Base-by-base conservation (phyloP, 2,888 invertebrate genomes). In the Leptura quadrifasciata region DNA sequence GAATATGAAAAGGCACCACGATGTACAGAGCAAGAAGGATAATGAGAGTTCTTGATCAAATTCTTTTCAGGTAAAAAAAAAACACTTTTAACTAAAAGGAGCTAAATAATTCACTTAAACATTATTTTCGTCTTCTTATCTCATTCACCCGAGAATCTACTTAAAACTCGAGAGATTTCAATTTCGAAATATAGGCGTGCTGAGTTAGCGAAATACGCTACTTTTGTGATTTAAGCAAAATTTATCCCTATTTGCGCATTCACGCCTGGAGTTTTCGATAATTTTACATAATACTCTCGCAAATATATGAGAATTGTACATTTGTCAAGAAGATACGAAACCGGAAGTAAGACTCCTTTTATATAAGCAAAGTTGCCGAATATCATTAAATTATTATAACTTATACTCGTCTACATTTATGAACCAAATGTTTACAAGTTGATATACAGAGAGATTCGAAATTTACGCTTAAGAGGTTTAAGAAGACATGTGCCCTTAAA, bases 131-230 rank as follows among this genome's bases (percentile, higher is more conserved):
- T 35, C 17, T 39, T 20, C 63, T 20, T 63, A 18, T 18, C 63
- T 63, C 39, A 35, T 27, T 35, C 63, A 21, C 18, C 21, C 39
- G 6, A 39, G 35, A 17, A 61, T 61, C 60, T 61, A 31, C 60
- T 63, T 63, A 63, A 18, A 35, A 18, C 39, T 58, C 39, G 39
- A 63, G 39, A 20, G 35, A 15, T 18, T 39, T 39, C 63, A 63
- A 63, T 63, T 63, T 39, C 63, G 21, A 63, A 63, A 63, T 63
- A 21, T 63, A 61, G 31, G 60, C 60, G 31, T 31, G 60, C 60
- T 63, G 39, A 63, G 39, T 47, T 15, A 15, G 63, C 39, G 8
- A 63, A 63, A 63, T 35, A 35, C 17, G 39, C 9, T 31, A 39
- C 39, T 63, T 27, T 63, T 63, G 39, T 15, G 21, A 39, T 39